Evolutionary conservation across 2,113 vertebrate genomes (phyloP).

Genomic region (Carettochelys insculpta): DNA sequence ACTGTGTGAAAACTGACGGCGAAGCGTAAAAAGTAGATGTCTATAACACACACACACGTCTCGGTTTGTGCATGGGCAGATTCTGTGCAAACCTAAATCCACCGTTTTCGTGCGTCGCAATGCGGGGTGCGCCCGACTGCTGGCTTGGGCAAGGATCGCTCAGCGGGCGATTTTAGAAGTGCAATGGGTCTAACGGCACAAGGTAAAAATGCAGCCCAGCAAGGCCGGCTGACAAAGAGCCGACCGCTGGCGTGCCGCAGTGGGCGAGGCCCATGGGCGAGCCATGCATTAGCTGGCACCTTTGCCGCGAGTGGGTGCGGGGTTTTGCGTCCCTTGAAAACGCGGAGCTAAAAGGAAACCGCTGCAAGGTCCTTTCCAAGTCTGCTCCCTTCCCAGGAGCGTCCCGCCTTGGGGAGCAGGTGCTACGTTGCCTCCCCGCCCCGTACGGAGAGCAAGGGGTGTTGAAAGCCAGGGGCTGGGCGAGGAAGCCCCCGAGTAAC

Average conservation of each 20-base stretch:
- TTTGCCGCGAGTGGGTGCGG: too few species aligned
- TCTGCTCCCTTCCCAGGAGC: too few species aligned
- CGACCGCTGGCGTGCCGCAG: background rate
- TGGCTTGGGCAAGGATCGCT: background rate
- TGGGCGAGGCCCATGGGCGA: background rate
- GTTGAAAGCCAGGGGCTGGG: background rate
- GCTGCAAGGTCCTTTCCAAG: background rate
- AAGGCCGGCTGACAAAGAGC: background rate
- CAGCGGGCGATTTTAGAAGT: background rate
- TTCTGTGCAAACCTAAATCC: background rate
- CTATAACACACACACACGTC: fast-evolving
- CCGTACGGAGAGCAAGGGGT: background rate
- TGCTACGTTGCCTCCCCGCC: background rate
- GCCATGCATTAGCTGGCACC: background rate
- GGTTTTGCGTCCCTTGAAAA: too few species aligned
- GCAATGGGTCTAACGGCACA: background rate
- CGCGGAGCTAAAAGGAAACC: background rate
- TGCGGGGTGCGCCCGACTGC: background rate
- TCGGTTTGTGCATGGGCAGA: background rate
- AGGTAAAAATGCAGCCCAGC: background rate
- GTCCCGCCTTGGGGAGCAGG: too few species aligned
- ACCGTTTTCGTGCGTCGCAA: too few species aligned
- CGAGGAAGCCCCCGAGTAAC: background rate
- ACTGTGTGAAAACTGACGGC: background rate
- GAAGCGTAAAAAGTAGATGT: background rate